phyloP scores from a whole-genome alignment of 1,140 invertebrate species.

The Cydia strobilella region DNA sequence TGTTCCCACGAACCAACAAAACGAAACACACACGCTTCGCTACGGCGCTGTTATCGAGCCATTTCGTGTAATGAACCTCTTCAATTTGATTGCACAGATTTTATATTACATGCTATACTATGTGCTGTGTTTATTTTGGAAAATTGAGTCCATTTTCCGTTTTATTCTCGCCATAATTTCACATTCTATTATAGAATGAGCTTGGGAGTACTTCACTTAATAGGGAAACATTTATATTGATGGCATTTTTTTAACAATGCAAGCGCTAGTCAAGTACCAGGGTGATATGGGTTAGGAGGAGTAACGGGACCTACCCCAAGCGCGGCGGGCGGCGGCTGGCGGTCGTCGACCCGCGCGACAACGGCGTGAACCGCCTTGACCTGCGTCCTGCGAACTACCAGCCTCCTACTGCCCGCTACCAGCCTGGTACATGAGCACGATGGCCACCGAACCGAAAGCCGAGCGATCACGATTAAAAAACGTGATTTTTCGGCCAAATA shows the following conservation, averaged over 20 bases:
- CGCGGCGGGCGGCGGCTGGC: conserved; percentile 48
- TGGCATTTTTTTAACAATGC: conserved; percentile 16
- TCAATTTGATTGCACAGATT: conserved; percentile 24
- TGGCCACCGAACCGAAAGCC: conserved; percentile 28
- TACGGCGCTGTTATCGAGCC: conserved; percentile 27
- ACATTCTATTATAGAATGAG: not conserved
- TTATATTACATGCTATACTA: not conserved
- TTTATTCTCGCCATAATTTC: not conserved
- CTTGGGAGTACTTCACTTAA: not conserved
- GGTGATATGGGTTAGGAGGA: conserved; percentile 53
- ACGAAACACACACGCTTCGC: conserved; percentile 29
- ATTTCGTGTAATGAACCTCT: conserved; percentile 32
- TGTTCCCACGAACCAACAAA: conserved; percentile 56
- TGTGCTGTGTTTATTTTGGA: conserved; percentile 12
- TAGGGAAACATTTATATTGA: not conserved
- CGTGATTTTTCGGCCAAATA: conserved; percentile 17
- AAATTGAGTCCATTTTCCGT: not conserved
- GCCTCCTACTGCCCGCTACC: conserved; percentile 57
- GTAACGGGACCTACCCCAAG: conserved; percentile 65
- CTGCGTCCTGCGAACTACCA: conserved; percentile 63
- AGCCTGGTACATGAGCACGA: conserved; percentile 55
- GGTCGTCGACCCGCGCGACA: conserved; percentile 61
- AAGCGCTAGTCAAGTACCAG: conserved; percentile 45
- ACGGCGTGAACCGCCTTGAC: conserved; percentile 62
- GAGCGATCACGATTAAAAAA: conserved; percentile 24